Conservation (phyloP, 1,140 invertebrate genomes). For the Euura saliciscinereae region DNA sequence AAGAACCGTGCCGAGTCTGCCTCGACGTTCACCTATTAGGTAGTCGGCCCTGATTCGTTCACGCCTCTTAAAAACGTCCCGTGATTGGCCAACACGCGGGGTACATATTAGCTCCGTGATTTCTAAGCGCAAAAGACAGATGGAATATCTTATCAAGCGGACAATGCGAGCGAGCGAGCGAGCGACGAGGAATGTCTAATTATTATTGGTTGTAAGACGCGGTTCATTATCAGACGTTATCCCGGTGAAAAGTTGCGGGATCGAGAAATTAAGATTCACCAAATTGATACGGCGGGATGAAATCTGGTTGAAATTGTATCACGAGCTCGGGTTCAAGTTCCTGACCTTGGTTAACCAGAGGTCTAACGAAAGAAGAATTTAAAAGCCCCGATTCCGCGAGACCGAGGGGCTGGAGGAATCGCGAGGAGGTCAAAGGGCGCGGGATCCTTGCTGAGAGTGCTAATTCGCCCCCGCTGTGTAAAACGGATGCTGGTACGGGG, state of each 20-base stretch:
- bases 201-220: too few species aligned
- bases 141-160: constrained; percentile 58
- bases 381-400: neutral
- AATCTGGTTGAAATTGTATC: too few species aligned
- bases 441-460: constrained; percentile 6
- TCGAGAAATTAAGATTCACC: too few species aligned
- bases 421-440: constrained; percentile 27
- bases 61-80: constrained; percentile 32
- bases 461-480: constrained; percentile 6
- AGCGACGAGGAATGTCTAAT: too few species aligned
- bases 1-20: constrained; percentile 5
- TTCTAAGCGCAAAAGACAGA: constrained; percentile 41
- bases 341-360: constrained; percentile 4
- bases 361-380: neutral
- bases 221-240: too few species aligned
- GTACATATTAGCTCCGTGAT: constrained; percentile 22
- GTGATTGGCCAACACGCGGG: constrained; percentile 38
- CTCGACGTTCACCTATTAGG: neutral
- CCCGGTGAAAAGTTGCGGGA: too few species aligned
- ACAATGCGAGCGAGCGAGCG: constrained; percentile 59
- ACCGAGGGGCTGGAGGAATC: constrained; percentile 19
- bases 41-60: constrained; percentile 36
- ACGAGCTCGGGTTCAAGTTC: too few species aligned
- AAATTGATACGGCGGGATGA: too few species aligned
- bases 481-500: neutral